A percentile compares a stretch with the other conserved stretches of the same genome.
These are phyloP conservation scores for Chunga burmeisteri DNA, from an alignment of 2,113 vertebrate genomes.

Conservation along the genomic window DNA sequence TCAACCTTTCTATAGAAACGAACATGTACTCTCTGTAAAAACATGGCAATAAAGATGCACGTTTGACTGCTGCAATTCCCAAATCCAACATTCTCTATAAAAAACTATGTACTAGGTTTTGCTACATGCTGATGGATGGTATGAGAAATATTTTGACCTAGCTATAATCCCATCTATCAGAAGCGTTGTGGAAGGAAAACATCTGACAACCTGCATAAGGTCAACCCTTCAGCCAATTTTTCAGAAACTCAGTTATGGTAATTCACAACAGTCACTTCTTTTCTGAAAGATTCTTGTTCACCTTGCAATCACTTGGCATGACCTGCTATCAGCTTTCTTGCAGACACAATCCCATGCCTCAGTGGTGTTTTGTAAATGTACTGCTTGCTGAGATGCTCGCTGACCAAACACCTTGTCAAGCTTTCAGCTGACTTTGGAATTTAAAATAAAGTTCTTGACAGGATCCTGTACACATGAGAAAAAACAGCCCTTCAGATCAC, in stretches of 20 bases:
- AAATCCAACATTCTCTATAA: background rate
- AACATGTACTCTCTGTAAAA: background rate
- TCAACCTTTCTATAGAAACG: background rate
- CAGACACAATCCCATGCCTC: background rate
- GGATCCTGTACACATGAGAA: background rate
- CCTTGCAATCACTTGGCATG: background rate
- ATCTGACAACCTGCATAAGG: background rate
- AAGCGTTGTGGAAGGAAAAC: background rate
- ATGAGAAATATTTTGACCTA: background rate
- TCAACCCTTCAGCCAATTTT: background rate
- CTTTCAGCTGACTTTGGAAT: background rate
- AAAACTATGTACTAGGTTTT: background rate
- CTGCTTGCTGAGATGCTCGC: background rate
- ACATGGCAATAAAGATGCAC: background rate
- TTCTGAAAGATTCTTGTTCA: background rate
- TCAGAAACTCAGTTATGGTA: background rate
- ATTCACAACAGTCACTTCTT: background rate
- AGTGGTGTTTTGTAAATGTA: background rate
- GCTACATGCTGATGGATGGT: accelerated
- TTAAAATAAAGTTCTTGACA: background rate
- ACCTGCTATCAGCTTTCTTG: background rate
- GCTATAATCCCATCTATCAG: background rate
- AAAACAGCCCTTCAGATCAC: background rate
- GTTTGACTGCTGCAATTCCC: background rate
- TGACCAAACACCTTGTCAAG: background rate